A percentile compares a stretch with the other conserved stretches of the same genome.
phyloP scores from a whole-genome alignment of 2,888 invertebrate genomes.

The Chloroclysta siterata region DNA sequence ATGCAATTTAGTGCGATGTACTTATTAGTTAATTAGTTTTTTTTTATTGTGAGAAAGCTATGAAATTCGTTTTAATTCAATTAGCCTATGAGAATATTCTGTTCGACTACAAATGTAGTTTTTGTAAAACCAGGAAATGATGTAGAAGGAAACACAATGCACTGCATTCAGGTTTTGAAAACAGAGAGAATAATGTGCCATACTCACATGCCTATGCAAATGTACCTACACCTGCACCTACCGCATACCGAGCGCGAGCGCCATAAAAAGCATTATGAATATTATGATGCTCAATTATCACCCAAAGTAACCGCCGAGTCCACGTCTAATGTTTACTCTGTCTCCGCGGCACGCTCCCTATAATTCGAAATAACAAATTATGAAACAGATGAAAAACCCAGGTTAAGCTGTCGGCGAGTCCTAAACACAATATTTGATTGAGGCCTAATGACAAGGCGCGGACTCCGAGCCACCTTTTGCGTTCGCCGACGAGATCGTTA shows the following conservation, averaged over 20 bases:
- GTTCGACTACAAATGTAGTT: not conserved
- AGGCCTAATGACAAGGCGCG: conserved; percentile 83
- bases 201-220: conserved; percentile 36
- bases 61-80: conserved; percentile 31
- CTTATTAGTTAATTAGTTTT: conserved; percentile 32
- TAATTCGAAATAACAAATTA: conserved; percentile 84
- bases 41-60: conserved; percentile 46
- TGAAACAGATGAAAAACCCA: conserved; percentile 81
- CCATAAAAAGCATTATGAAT: conserved; percentile 53
- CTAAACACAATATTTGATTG: conserved; percentile 84
- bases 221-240: conserved; percentile 50
- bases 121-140: conserved; percentile 30
- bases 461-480: conserved; percentile 73
- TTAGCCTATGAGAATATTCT: conserved; percentile 24
- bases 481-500: conserved; percentile 75
- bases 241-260: conserved; percentile 45
- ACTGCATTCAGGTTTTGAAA: conserved; percentile 22
- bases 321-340: conserved; percentile 78
- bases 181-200: conserved; percentile 16
- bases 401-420: conserved; percentile 83
- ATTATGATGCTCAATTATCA: conserved; percentile 63
- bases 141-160: conserved; percentile 26
- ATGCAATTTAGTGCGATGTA: conserved; percentile 26
- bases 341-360: conserved; percentile 78
- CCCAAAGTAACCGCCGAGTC: conserved; percentile 54